Conservation (phyloP, 2,113 vertebrate species). For the Proteles cristata region DNA sequence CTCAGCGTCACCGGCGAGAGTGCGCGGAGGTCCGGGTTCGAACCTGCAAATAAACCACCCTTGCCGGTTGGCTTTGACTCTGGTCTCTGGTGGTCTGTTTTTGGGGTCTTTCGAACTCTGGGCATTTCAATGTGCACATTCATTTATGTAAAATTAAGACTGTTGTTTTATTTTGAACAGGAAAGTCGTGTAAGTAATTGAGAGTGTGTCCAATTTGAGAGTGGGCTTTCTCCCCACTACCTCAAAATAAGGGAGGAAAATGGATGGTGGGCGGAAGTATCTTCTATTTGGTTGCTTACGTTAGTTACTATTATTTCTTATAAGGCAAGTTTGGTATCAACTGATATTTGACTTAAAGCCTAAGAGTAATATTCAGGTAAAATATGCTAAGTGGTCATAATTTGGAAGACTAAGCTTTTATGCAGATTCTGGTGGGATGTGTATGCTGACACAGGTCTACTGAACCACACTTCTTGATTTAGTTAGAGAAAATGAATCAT, state of each 20-base stretch:
- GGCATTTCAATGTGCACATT: no score
- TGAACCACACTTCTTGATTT: neutral
- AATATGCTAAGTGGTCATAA: neutral
- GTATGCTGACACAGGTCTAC: neutral
- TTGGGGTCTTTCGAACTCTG: no score
- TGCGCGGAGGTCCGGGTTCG: no score
- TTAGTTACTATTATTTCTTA: neutral
- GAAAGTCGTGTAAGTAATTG: neutral
- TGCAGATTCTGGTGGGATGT: neutral
- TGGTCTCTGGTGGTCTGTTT: no score
- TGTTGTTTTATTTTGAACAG: neutral
- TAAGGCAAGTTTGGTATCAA: neutral
- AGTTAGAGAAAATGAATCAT: neutral
- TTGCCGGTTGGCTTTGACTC: no score
- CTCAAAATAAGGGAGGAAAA: neutral
- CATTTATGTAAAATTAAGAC: neutral
- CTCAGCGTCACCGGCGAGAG: no score
- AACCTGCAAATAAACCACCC: no score
- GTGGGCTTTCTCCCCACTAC: neutral
- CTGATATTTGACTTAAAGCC: constrained; percentile 2
- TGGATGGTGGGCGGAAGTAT: neutral
- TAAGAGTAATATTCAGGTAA: neutral
- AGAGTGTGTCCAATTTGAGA: neutral
- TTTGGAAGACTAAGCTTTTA: neutral
- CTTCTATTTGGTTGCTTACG: neutral